Evolutionary conservation across 2,797 vertebrate species (phyloP).

Genomic region (Avahi laniger): DNA sequence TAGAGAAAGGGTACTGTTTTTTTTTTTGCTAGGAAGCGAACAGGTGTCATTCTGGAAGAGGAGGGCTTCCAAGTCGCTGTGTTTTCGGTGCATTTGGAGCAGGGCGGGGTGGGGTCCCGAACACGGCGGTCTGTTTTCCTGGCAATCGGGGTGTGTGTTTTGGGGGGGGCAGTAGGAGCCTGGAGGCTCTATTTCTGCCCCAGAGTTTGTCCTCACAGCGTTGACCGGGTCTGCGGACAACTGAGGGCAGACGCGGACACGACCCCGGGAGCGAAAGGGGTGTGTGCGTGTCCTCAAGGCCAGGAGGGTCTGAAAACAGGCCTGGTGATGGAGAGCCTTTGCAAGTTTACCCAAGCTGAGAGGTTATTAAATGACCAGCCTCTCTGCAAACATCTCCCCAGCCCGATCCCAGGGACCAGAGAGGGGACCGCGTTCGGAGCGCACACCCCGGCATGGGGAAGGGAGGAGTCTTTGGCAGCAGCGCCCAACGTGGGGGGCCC

Average conservation of each 20-base stretch:
- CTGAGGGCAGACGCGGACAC: rapidly evolving
- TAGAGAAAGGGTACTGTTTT: neutral
- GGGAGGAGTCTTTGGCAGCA: slow-evolving; percentile 5
- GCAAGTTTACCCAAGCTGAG: neutral
- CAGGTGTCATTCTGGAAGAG: neutral
- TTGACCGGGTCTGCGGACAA: neutral
- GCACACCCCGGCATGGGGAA: rapidly evolving
- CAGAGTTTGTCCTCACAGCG: neutral
- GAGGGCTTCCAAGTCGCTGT: neutral
- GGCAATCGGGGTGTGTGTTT: neutral
- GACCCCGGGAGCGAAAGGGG: neutral
- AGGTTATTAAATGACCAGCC: neutral
- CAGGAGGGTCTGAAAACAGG: neutral
- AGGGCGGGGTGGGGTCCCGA: neutral
- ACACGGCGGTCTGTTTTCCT: neutral
- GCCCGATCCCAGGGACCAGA: neutral
- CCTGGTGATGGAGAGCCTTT: neutral
- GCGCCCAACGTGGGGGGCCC: neutral
- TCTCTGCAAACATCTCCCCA: neutral
- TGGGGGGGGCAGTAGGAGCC: neutral
- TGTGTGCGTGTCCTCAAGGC: neutral
- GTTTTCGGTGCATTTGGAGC: neutral
- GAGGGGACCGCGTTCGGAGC: neutral
- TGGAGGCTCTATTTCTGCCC: neutral
- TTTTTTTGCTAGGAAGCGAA: neutral